These are phyloP conservation scores for Solen grandis DNA, from an alignment of 1,140 invertebrate genomes.

Conservation along the genomic window DNA sequence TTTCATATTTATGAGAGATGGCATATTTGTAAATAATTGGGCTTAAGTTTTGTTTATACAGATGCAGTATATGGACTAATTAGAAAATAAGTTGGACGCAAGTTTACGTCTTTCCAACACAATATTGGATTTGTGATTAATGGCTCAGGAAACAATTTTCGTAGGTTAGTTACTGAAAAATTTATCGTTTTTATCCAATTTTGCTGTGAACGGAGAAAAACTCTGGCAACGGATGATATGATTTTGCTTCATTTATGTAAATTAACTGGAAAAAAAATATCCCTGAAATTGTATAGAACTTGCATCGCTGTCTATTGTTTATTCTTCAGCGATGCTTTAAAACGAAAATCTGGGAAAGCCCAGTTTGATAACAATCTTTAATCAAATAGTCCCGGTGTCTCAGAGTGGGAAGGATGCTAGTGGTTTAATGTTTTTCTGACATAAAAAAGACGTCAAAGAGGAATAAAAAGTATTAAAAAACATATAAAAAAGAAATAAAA, in stretches of 20 bases:
- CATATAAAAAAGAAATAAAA: too few species aligned
- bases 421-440: too few species aligned
- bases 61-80: not conserved
- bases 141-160: conserved; percentile 25
- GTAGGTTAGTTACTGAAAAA: conserved; percentile 46
- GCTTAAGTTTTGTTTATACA: not conserved
- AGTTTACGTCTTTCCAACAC: conserved; percentile 44
- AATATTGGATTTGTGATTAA: conserved; percentile 55
- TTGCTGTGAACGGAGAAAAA: not conserved
- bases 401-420: not conserved
- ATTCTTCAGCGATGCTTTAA: conserved; percentile 22
- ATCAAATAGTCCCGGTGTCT: conserved; percentile 4
- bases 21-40: not conserved
- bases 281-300: conserved; percentile 2
- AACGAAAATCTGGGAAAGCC: conserved; percentile 5
- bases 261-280: conserved; percentile 26
- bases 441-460: too few species aligned
- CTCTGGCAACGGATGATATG: not conserved
- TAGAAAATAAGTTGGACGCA: conserved; percentile 37
- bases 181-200: conserved; percentile 48
- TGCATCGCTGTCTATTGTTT: not conserved
- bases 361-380: conserved; percentile 6
- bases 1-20: not conserved
- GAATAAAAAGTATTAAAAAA: too few species aligned
- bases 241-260: conserved; percentile 25